These are phyloP conservation scores for Aproaerema taeniolella DNA, from an alignment of 2,888 invertebrate genomes.

Conservation along the genomic window DNA sequence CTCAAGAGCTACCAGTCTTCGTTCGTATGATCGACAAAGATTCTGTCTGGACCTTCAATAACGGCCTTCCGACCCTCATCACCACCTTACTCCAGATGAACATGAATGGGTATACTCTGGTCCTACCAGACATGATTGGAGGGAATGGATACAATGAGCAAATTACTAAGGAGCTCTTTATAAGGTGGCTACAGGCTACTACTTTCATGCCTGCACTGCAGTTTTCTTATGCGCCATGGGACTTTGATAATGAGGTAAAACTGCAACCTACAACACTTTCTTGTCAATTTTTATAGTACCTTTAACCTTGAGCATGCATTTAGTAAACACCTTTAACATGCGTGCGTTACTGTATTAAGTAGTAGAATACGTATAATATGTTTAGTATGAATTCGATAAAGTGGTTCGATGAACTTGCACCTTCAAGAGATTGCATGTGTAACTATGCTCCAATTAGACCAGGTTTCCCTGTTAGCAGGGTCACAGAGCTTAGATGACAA, in stretches of 20 bases:
- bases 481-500: too few species aligned
- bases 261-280: too few species aligned
- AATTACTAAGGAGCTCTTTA: slow-evolving; percentile 79
- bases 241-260: slow-evolving; percentile 80
- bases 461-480: too few species aligned
- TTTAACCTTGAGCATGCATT: too few species aligned
- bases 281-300: too few species aligned
- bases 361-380: too few species aligned
- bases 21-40: slow-evolving; percentile 87
- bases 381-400: too few species aligned
- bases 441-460: too few species aligned
- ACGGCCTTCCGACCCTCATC: slow-evolving; percentile 84
- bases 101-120: slow-evolving; percentile 81
- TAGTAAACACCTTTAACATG: too few species aligned
- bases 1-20: slow-evolving; percentile 83
- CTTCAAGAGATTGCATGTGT: too few species aligned
- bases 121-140: slow-evolving; percentile 88
- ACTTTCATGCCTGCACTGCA: slow-evolving; percentile 88
- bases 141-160: slow-evolving; percentile 76
- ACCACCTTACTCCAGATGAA: slow-evolving; percentile 81
- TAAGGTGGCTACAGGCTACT: slow-evolving; percentile 87
- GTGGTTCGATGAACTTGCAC: too few species aligned
- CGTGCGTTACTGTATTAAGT: too few species aligned
- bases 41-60: slow-evolving; percentile 80
- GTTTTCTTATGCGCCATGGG: slow-evolving; percentile 89